These are phyloP conservation scores for Nezara viridula DNA, from an alignment of 2,888 invertebrate species.

Conservation along the genomic window DNA sequence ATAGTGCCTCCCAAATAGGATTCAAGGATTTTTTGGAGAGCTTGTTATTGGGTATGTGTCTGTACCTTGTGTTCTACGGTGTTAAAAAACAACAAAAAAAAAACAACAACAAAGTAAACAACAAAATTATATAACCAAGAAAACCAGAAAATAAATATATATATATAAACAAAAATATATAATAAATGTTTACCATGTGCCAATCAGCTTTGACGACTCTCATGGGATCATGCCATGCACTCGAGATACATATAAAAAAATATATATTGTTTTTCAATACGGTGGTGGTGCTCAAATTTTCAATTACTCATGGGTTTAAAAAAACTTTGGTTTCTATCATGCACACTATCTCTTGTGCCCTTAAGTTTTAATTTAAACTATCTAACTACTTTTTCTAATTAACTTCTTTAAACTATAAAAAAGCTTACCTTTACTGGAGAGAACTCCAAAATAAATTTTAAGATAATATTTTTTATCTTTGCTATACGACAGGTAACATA, in stretches of 20 bases:
- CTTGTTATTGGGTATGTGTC: conserved; percentile 49
- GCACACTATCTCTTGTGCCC: conserved; percentile 62
- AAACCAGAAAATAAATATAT: conserved; percentile 34
- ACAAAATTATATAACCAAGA: conserved; percentile 41
- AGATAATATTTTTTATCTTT: conserved; percentile 42
- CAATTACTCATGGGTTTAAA: conserved; percentile 62
- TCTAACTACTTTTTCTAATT: conserved; percentile 57
- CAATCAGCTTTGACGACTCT: conserved; percentile 57
- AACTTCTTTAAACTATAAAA: conserved; percentile 54
- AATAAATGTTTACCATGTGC: conserved; percentile 56
- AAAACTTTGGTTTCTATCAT: conserved; percentile 63
- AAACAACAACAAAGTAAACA: too few species aligned
- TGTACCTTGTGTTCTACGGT: conserved; percentile 49
- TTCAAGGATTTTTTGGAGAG: conserved; percentile 39
- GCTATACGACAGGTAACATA: conserved; percentile 51
- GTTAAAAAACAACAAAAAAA: conserved; percentile 35
- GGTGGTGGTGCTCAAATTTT: conserved; percentile 60
- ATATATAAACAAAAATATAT: conserved; percentile 25
- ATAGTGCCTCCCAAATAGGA: conserved; percentile 53
- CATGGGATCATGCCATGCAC: conserved; percentile 60
- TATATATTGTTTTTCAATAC: conserved; percentile 46
- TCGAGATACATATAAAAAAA: conserved; percentile 58
- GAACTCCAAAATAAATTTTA: conserved; percentile 55
- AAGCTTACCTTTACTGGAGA: conserved; percentile 55
- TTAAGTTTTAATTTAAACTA: conserved; percentile 59